Base-by-base conservation (phyloP, 1,140 invertebrate genomes). In the Pseudomyrmex pallidus region DNA sequence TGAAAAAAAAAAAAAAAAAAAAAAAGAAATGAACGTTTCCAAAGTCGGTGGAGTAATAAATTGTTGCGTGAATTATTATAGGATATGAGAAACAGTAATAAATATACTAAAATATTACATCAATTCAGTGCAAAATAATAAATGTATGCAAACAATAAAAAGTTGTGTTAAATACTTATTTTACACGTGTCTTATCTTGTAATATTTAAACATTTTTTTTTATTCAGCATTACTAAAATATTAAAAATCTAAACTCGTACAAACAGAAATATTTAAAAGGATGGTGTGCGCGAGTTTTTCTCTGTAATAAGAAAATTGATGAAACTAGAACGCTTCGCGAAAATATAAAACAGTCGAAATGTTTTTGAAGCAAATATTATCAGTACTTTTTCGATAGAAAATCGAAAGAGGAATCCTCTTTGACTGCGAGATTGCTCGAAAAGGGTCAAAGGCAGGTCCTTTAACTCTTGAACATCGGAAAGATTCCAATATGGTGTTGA, bases 21-120 rank as follows among this genome's bases (percentile, higher is more conserved):
- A 66, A 82, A 86, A 83, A 57, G 70, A 85, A 70, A 76, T 70
- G 70, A 84, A 50, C 63, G 44, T 35, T 35, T 35, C 35, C 35
- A 5, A 35, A 35, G 5, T 35, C 5, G 35, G 35, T 35, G 35
- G 4, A 7, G 5, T 35, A 5, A 35, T 35, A 5, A 35, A 35
- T 35, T 35, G 35, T 35, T 35, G 8, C 50, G 20, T 74, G n/a
- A 15, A 80, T 12, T 44, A 10, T 35, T 25, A 52, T 22, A 4
- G 25, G 25, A 25, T 10, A 17, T 2, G 22, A 17, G 56, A 13
- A 48, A 50, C 15, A 8, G 0, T 35, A 35, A 35, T 4, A 10
- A 74, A 63, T 63, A 2, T 22, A 17, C 48, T 13, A 25, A 25
- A 25, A 25, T 25, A 25, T 3, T 25, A n/a, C 22, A 20, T 22